phyloP scores from a whole-genome alignment of 2,888 invertebrate genomes.

The Pegoplata infirma region DNA sequence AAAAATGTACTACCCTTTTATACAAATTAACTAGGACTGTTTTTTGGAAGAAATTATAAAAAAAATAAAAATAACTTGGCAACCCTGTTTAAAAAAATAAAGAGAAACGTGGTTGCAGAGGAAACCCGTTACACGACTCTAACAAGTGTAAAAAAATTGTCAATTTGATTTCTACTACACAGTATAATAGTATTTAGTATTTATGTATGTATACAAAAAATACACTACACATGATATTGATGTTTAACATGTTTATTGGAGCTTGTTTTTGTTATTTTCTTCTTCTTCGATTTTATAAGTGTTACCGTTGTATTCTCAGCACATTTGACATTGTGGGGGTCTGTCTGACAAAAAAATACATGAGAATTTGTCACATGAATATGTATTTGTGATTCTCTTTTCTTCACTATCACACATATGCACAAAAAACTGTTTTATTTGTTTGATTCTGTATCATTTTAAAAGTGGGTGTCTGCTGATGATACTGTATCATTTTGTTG shows the following conservation, averaged over 20 bases:
- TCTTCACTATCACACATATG: neutral
- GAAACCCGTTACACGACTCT: constrained; percentile 45
- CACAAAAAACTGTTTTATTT: neutral
- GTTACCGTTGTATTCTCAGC: constrained; percentile 26
- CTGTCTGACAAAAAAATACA: neutral
- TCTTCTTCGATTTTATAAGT: neutral
- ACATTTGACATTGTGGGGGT: constrained; percentile 29
- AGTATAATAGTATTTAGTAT: neutral
- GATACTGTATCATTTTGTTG: neutral
- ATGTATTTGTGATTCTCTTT: constrained; percentile 9
- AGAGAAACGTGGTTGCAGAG: constrained; percentile 24
- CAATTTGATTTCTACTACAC: neutral
- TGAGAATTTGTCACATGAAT: neutral
- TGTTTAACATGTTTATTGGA: constrained; percentile 33
- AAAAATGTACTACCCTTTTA: too few relatives aligned
- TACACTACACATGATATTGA: constrained; percentile 3
- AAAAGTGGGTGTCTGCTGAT: constrained; percentile 5
- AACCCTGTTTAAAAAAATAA: neutral
- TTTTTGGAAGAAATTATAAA: too few relatives aligned
- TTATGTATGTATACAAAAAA: neutral
- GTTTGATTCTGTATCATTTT: neutral
- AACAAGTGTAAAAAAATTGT: constrained; percentile 31
- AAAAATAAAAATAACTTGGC: neutral
- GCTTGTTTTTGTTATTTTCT: constrained; percentile 12
- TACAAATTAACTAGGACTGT: too few relatives aligned